Conservation (phyloP, 2,888 invertebrate species). For the Cryptocephalus moraei region DNA sequence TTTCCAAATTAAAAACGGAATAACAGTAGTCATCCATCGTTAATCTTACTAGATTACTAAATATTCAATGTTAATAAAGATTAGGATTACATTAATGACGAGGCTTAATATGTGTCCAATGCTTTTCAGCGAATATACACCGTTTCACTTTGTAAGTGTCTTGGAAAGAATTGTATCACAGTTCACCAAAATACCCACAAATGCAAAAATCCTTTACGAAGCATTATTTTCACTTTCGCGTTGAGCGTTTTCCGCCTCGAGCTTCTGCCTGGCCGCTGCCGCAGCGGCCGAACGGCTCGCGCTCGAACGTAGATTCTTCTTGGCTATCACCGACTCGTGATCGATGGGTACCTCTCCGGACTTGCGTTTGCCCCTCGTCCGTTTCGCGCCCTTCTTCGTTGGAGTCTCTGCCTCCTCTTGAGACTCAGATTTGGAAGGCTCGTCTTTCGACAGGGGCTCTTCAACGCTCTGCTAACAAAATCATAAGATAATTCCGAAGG, state of each 20-base stretch:
- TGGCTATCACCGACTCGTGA: conserved; percentile 47
- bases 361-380: conserved; percentile 37
- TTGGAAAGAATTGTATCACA: conserved; percentile 29
- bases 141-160: conserved; percentile 9
- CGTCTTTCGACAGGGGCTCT: background rate
- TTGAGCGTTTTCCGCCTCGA: conserved; percentile 34
- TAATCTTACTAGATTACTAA: conserved; percentile 28
- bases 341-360: conserved; percentile 42
- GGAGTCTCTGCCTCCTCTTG: conserved; percentile 20
- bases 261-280: conserved; percentile 42
- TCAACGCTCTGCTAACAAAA: too few species aligned
- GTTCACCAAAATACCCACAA: conserved; percentile 32
- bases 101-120: conserved; percentile 27
- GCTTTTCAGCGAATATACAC: conserved; percentile 9
- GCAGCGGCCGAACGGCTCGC: conserved; percentile 57
- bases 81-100: conserved; percentile 19
- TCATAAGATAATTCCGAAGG: too few species aligned
- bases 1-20: background rate
- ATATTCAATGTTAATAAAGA: conserved; percentile 14
- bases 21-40: conserved; percentile 3
- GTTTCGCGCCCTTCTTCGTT: conserved; percentile 33
- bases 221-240: conserved; percentile 29
- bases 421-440: conserved; percentile 3
- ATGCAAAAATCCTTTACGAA: conserved; percentile 15
- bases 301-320: conserved; percentile 58